Base-by-base conservation (phyloP, 2,797 vertebrate species). In the Carapus acus region DNA sequence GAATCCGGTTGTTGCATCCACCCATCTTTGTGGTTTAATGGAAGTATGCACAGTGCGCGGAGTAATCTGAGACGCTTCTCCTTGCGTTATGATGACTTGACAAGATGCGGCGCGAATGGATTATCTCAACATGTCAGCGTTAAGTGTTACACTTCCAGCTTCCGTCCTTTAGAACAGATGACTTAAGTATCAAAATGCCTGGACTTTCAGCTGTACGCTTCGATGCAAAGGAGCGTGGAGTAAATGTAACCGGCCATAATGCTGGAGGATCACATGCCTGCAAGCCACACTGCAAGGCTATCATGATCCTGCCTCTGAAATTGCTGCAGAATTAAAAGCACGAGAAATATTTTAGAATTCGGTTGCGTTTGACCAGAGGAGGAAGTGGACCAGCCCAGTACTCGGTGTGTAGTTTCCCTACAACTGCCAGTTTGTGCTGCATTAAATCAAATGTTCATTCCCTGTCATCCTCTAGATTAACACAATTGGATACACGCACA, bases 271-370 rank as follows among this genome's bases (percentile, higher is more conserved):
- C 60, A 66, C 61, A 71, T 69, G 62, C 54, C 58, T n/a, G n/a
- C n/a, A n/a, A 72, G 54, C 68, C 64, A 71, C 33, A 58, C 58
- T 46, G 50, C 69, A 72, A 78, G 75, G 67, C 72, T 76, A 66
- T 54, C 51, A 58, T 45, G 46, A 58, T 67, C 48, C 49, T 52
- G 54, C 62, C 53, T 52, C 42, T 60, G 51, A 38, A 24, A 33
- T 43, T 17, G 51, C 72, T 71, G 58, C 54, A 78, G 66, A 79
- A 76, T 82, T 69, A 68, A 67, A 80, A 82, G 73, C 69, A 80
- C 69, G 77, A 77, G 3, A 80, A 82, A 61, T 77, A 84, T 83
- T 73, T 73, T 61, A 58, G 42, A 67, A 45, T 49, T 62, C 65
- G 24, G 56, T 76, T 16, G 18, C 39, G 69, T 52, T 74, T 67